These are phyloP conservation scores for Drusus annulatus DNA, from an alignment of 1,140 invertebrate genomes.

Conservation along the genomic window DNA sequence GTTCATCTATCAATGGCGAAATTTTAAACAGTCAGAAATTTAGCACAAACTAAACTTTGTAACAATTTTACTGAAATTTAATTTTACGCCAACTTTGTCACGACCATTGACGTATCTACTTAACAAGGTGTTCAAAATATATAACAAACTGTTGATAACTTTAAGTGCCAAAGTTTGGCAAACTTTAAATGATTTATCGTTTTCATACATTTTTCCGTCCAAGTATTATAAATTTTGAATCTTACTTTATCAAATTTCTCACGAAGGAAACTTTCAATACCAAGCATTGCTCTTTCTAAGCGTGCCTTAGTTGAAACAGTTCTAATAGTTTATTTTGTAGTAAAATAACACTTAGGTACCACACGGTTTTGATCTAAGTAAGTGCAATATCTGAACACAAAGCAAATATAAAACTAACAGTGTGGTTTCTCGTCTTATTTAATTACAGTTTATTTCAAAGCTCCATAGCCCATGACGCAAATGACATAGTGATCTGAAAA, in stretches of 20 bases:
- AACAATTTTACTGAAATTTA: conserved; percentile 1
- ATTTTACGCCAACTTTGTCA: conserved; percentile 27
- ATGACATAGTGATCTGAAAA: no score
- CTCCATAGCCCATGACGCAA: no score
- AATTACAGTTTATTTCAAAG: no score
- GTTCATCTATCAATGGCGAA: neutral
- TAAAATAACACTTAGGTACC: no score
- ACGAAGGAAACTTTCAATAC: conserved; percentile 54
- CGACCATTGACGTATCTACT: conserved; percentile 41
- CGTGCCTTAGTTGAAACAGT: neutral
- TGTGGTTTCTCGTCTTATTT: no score
- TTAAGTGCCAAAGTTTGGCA: conserved; percentile 56
- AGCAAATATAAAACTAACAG: no score
- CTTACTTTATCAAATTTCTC: conserved; percentile 54
- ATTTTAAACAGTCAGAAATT: neutral
- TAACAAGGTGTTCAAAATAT: conserved; percentile 54
- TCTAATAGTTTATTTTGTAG: no score
- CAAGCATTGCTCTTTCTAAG: conserved; percentile 24
- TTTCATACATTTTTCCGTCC: conserved; percentile 36
- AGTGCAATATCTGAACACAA: no score
- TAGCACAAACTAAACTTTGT: neutral
- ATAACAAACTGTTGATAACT: conserved; percentile 59
- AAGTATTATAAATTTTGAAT: conserved; percentile 51
- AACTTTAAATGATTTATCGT: conserved; percentile 56
- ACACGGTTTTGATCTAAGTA: no score